Evolutionary conservation across 1,140 invertebrate species (phyloP).

Genomic region (Cecropterus lyciades): DNA sequence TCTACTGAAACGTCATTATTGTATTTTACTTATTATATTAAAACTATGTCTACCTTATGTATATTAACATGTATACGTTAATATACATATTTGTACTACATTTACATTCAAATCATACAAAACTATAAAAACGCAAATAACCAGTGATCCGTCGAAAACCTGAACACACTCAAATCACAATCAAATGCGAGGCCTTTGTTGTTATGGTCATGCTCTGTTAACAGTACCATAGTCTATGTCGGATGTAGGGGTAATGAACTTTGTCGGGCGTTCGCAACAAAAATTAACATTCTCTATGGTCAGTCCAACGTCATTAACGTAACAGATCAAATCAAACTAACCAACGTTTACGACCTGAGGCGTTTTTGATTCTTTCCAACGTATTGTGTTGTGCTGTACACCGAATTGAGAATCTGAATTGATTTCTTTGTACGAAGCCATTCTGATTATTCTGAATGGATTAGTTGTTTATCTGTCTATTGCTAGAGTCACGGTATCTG

Average conservation of each 20-base stretch:
- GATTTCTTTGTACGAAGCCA: constrained; percentile 16
- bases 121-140: constrained; percentile 13
- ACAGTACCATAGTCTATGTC: constrained; percentile 69
- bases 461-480: constrained; percentile 9
- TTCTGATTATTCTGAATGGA: constrained; percentile 8
- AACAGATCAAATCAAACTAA: constrained; percentile 56
- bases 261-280: constrained; percentile 58
- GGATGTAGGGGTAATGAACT: constrained; percentile 70
- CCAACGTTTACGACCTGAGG: constrained; percentile 46
- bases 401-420: constrained; percentile 12
- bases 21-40: too few species aligned
- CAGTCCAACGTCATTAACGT: constrained; percentile 60
- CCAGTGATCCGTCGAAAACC: constrained; percentile 33
- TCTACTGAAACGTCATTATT: too few species aligned
- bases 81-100: too few species aligned
- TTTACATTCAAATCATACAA: too few species aligned
- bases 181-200: constrained; percentile 48
- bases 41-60: too few species aligned
- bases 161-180: constrained; percentile 31
- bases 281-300: constrained; percentile 75
- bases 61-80: too few species aligned
- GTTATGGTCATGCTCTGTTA: constrained; percentile 76
- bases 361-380: constrained; percentile 33
- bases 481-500: constrained; percentile 2
- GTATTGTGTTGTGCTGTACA: constrained; percentile 21